phyloP scores from a whole-genome alignment of 2,888 invertebrate genomes.

The Nephrotoma appendiculata region DNA sequence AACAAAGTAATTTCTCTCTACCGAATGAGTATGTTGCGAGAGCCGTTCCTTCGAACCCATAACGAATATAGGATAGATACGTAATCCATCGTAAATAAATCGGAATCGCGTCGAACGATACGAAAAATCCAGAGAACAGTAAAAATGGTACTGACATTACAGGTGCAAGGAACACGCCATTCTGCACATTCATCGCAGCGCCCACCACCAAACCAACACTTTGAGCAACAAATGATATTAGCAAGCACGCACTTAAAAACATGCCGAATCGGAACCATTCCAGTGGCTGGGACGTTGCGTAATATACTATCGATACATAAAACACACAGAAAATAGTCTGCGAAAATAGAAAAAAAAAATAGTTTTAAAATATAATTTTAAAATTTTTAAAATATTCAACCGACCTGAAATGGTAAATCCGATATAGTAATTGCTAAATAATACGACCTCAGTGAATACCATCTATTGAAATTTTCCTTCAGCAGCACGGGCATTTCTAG shows the following conservation, averaged over 20 bases:
- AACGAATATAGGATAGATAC: conserved; percentile 86
- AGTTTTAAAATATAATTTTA: not conserved
- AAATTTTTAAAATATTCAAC: conserved; percentile 6
- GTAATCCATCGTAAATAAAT: conserved; percentile 91
- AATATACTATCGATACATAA: conserved; percentile 86
- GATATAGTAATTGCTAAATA: conserved; percentile 92
- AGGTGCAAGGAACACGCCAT: conserved; percentile 91
- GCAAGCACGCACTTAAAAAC: conserved; percentile 75
- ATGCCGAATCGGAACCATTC: conserved; percentile 70
- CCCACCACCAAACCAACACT: conserved; percentile 91
- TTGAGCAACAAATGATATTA: conserved; percentile 90
- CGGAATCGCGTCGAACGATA: conserved; percentile 91
- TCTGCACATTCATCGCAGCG: conserved; percentile 91
- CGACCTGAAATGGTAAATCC: conserved; percentile 95
- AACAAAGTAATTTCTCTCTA: conserved; percentile 67
- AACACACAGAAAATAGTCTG: conserved; percentile 88
- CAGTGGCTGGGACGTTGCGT: conserved; percentile 85
- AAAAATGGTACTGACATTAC: conserved; percentile 94
- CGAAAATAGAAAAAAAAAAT: conserved; percentile 20
- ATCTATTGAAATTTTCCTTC: conserved; percentile 91
- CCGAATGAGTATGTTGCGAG: conserved; percentile 81
- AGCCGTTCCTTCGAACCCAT: conserved; percentile 90
- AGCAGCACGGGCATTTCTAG: conserved; percentile 89
- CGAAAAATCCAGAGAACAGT: conserved; percentile 93
- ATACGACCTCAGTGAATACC: conserved; percentile 91